Base-by-base conservation (phyloP, 2,113 vertebrate species). In the Donacobius atricapilla region DNA sequence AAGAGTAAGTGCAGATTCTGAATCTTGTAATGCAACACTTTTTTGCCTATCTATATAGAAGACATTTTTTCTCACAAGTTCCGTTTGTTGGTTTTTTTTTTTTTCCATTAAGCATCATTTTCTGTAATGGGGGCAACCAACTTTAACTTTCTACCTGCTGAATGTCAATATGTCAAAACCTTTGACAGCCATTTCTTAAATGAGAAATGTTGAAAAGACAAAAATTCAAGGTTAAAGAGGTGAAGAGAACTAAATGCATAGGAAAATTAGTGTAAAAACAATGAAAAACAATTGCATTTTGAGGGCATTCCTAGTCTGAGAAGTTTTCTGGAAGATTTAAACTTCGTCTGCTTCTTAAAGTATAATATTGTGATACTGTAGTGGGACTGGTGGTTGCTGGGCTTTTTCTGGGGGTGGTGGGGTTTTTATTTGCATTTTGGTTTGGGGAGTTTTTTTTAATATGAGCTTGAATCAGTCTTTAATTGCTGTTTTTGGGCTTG, bases 1-100 rank as follows among this genome's bases (percentile, higher is more conserved):
- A 98, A 98, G 98, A 98, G 98, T 98, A 98, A 98, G 98, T 98
- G 97, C 96, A 98, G 98, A 97, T 98, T 98, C 97, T 97, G 84
- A 98, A 96, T 98, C 70, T 97, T 98, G 97, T 90, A 96, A 96
- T 96, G 47, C 94, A 96, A 95, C 89, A 48, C 77, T 96, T 63
- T 97, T 89, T 97, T 95, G 56, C 76, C 30, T 96, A 42, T 93
- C 66, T 91, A 61, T 95, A n/a, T 95, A 92, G 91, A 97, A 63
- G 91, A 95, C 81, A 40, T 92, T 83, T 94, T 90, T 94, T 63
- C 71, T 89, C 91, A 90, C 28, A 13, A 94, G 56, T 95, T 93
- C 14, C 77, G 72, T 87, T 87, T 60, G 54, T 60, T 53, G 24
- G 24, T 77, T 77, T 7, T 28, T 58, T n/a, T 17, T 44, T 73